Base-by-base conservation (phyloP, 2,888 invertebrate species). In the Scelioninae gen. 2 region DNA sequence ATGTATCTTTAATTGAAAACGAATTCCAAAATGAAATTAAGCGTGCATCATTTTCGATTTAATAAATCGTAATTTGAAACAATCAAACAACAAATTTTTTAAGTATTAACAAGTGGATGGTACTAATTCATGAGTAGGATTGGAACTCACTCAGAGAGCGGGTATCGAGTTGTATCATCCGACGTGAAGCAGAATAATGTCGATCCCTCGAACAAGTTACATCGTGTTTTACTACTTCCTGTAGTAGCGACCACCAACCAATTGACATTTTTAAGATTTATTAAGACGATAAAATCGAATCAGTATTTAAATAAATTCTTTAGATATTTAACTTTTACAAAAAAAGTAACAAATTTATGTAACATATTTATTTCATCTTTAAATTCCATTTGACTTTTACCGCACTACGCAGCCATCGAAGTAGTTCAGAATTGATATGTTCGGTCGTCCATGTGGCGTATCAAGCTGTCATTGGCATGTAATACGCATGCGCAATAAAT, bases 141-240 rank as follows among this genome's bases (percentile, higher is more conserved):
- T 58, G 48, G 50, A 64, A 71, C 19, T 63, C 31, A 64, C 63
- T 52, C 52, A 50, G 16, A 70, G 70, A 64, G 64, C 57, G 64
- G 45, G 52, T 58, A 63, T 69, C 61, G 43, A 57, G 52, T 64
- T 52, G 33, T 45, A 58, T 37, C 45, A 52, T 58, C 64, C 58
- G 70, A 71, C 64, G 48, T 58, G 48, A 50, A 37, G 28, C 16
- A 52, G 50, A 64, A 58, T 41, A 48, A 61, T 70, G 63, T 58
- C 48, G 58, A 50, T 25, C 28, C 37, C 11, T 63, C 63, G 48
- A 70, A 57, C 46, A 41, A 48, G 61, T 55, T 63, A 35, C 35
- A 61, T 11, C 15, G 48, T 48, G 22, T 63, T 70, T 70, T 63
- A 69, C 39, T 46, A 60, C 46, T 60, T 69, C 53, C 39, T 31